Base-by-base conservation (phyloP, 2,797 vertebrate species). In the Rhabdomys pumilio region DNA sequence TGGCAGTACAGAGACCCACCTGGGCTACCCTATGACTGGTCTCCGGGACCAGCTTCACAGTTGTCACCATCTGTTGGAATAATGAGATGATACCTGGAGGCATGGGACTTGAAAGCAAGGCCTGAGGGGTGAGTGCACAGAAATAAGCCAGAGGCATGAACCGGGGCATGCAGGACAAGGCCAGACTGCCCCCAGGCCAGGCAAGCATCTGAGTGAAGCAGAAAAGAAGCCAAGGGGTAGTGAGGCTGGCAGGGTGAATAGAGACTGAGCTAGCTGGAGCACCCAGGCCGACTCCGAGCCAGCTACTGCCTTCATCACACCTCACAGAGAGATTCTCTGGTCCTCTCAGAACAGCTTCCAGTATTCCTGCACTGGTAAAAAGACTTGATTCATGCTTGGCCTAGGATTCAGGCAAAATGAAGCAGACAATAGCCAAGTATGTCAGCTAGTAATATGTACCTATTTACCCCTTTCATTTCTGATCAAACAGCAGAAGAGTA, bases 191-290 rank as follows among this genome's bases (percentile, higher is more conserved):
- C 59, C 34, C 9, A 12, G 80, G 67, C 55, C 67, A 59, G 20
- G 41, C 2, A 0, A 22, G 9, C 38, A 4, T 0, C 53, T 34
- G 38, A 34, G 29, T 0, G 6, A 72, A 41, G 47, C 11, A 20
- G 7, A 13, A 29, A 44, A 59, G 31, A 44, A 29, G 14, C 55
- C 15, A 63, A 31, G 10, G 14, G 41, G 41, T 59, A 20, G 15
- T 12, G 9, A 13, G 41, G 41, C 41, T 29, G 9, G 9, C 29
- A 47, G 55, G 63, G 89, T 15, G 26, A 55, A 13, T 4, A 29
- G 38, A 57, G 38, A 57, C 26, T 10, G 17, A 15, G 22, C 31
- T 19, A 50, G 31, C 67, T 17, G 13, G 26, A 7, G 24, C 38
- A 31, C 72, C 34, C 55, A 61, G 38, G 26, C 38, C 44, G 26